Conservation (phyloP, 2,797 vertebrate species). For the Tapera naevia region DNA sequence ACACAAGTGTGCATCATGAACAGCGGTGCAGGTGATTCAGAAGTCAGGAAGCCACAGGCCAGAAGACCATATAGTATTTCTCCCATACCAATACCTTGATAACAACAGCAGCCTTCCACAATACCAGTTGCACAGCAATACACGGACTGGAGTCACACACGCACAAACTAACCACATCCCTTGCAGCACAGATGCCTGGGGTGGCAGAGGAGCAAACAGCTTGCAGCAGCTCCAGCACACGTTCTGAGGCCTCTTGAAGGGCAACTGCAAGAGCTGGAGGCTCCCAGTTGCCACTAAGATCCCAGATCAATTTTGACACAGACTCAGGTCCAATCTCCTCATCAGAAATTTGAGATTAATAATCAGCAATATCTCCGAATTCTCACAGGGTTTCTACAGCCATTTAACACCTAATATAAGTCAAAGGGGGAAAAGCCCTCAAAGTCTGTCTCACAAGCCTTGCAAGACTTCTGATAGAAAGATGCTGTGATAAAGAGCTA, state of each 20-base stretch:
- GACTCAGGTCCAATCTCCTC: not conserved
- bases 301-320: not conserved
- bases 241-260: not conserved
- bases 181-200: not conserved
- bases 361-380: not conserved
- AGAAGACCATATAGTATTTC: not conserved
- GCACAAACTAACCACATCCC: not conserved
- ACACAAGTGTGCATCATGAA: not conserved
- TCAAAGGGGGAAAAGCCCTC: not conserved
- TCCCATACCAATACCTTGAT: not conserved
- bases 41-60: not conserved
- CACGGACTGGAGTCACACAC: not conserved
- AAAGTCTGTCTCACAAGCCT: not conserved
- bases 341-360: not conserved
- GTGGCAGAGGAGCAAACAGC: not conserved
- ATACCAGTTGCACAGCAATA: rapidly evolving
- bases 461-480: not conserved
- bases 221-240: not conserved
- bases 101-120: not conserved
- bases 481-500: not conserved
- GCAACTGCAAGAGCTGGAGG: not conserved
- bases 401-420: not conserved
- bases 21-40: not conserved
- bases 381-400: not conserved
- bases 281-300: not conserved